Evolutionary conservation across 1,140 invertebrate genomes (phyloP), one percentile per base, ranked within the genome.

Genomic region (Tenebrio molitor): DNA sequence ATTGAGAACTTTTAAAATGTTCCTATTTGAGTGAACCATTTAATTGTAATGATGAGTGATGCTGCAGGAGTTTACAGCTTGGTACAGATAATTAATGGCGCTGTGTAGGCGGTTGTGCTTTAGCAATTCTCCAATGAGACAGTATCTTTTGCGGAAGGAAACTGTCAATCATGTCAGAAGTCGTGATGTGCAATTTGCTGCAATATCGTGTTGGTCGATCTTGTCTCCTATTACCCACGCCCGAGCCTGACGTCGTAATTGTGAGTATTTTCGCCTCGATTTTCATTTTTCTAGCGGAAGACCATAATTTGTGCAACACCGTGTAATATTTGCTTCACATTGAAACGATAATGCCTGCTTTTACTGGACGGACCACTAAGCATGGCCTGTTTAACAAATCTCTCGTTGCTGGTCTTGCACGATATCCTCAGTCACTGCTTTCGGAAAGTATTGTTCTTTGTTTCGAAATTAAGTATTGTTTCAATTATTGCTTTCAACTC

Each of bases 231-330:
- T 66, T 44, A 72, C 77, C 75, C 73, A 76, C 77, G 75, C 66
- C 72, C 62, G 62, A 50, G 39, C 67, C 69, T 77, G 76, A 79
- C 76, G 44, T 19, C 33, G 62, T 79, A 79, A 79, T 79, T 79
- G 77, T 71, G 68, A 64, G 69, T 65, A 67, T 69, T 67, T 73
- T 73, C 71, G 62, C 66, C 33, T 72, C 62, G 33, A 74, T 74
- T 78, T 79, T 76, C 74, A 75, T 77, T 76, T 79, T 75, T 77
- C 72, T 76, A 75, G 75, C 76, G 78, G 78, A 79, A 79, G 72
- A 79, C 78, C 78, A 73, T 79, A 79, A 79, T 79, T 79, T 79
- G 78, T 74, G 76, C 76, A 73, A 69, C 74, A 76, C 76, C 74
- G 72, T 77, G 73, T 79, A 77, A 77, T 72, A 77, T 73, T 75